Evolutionary conservation across 2,797 vertebrate species (phyloP).

Genomic region (Dromococcyx pavoninus): DNA sequence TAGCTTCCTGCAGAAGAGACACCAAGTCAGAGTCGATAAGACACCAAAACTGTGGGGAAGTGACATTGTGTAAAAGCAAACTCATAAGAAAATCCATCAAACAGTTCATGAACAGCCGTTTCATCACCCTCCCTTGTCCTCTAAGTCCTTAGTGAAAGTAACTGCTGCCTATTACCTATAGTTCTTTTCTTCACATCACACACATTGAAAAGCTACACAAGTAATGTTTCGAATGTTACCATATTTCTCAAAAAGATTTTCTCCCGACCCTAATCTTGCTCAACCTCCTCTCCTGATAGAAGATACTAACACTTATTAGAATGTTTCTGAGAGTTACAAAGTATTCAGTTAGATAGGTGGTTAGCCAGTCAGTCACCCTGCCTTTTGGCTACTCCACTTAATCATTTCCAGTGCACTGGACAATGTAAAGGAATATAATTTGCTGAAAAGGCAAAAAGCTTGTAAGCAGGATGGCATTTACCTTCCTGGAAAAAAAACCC

Average conservation of each 20-base stretch:
- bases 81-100: background rate
- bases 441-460: background rate
- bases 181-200: background rate
- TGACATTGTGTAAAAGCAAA: background rate
- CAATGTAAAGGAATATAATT: background rate
- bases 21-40: background rate
- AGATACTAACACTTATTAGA: background rate
- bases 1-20: constrained; percentile 86
- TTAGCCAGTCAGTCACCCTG: background rate
- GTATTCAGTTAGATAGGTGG: background rate
- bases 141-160: background rate
- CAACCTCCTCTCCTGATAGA: background rate
- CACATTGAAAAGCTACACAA: background rate
- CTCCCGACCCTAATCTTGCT: background rate
- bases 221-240: background rate
- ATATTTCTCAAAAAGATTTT: background rate
- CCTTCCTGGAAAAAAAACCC: fast-evolving
- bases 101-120: background rate
- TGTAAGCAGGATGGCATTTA: background rate
- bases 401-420: background rate
- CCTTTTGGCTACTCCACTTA: background rate
- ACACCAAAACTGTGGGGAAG: background rate
- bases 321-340: background rate
- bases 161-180: background rate
- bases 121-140: background rate